Evolutionary conservation across 2,888 invertebrate genomes (phyloP).

Genomic region (Andrena bicolor): DNA sequence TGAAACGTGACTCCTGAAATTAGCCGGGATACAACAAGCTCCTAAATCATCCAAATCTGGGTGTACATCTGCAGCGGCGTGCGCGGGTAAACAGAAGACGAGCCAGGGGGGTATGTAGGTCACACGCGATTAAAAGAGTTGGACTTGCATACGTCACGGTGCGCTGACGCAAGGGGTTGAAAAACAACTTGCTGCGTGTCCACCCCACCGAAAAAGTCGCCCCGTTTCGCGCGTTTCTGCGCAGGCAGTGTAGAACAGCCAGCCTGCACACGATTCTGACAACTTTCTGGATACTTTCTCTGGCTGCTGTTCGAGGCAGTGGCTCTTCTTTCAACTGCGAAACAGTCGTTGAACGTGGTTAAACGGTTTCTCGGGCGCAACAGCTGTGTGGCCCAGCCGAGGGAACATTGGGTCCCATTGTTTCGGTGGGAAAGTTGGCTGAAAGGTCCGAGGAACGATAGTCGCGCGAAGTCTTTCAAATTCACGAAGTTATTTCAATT

Average conservation of each 20-base stretch:
- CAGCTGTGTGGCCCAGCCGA: slow-evolving; percentile 11
- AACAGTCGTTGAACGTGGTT: background rate
- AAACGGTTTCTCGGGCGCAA: slow-evolving; percentile 24
- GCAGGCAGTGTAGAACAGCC: background rate
- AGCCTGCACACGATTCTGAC: background rate
- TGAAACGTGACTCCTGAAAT: background rate
- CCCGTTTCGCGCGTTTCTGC: background rate
- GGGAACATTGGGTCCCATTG: slow-evolving; percentile 7
- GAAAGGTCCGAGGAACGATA: background rate
- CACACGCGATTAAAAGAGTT: slow-evolving; percentile 59
- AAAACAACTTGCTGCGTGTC: slow-evolving; percentile 43
- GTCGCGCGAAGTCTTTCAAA: background rate
- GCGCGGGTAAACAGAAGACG: slow-evolving; percentile 49
- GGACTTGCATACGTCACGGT: slow-evolving; percentile 56
- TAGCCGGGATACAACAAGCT: background rate
- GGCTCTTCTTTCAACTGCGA: background rate
- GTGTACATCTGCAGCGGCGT: background rate
- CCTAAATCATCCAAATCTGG: slow-evolving; percentile 8
- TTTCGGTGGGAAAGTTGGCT: slow-evolving; percentile 7
- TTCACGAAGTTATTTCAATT: background rate
- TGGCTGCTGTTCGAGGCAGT: background rate
- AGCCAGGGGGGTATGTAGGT: slow-evolving; percentile 47
- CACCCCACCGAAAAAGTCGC: slow-evolving; percentile 6
- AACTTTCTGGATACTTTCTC: background rate
- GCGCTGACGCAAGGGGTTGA: slow-evolving; percentile 42